phyloP scores from a whole-genome alignment of 30 jellyfish, hydroid and myxozoan species.

The Aurelia coerulea region DNA sequence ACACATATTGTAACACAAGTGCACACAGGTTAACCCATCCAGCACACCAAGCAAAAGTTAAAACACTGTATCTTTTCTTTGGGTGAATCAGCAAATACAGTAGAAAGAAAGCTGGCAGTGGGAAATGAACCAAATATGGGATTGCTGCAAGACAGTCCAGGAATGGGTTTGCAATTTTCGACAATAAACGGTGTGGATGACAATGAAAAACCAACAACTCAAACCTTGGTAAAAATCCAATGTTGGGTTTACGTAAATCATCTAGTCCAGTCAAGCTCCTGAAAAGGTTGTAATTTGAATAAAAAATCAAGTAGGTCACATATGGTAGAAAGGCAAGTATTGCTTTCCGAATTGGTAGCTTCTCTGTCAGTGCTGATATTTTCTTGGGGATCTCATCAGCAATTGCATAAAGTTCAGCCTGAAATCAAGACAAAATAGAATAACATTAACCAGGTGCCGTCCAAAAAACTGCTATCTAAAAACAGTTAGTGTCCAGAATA shows the following conservation, averaged over 20 bases:
- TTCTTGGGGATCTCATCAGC: slow-evolving; percentile 70
- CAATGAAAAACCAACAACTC: slow-evolving; percentile 90
- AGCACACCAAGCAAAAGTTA: slow-evolving; percentile 97
- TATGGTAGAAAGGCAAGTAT: slow-evolving; percentile 82
- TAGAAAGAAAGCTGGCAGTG: slow-evolving; percentile 91
- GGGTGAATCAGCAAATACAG: slow-evolving; percentile 73
- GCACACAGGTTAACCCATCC: slow-evolving; percentile 96
- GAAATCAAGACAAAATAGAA: slow-evolving; percentile 6
- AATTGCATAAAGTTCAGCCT: slow-evolving; percentile 86
- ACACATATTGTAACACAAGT: slow-evolving; percentile 73
- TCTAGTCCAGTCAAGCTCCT: slow-evolving; percentile 90
- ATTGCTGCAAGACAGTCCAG: slow-evolving; percentile 95
- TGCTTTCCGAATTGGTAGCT: slow-evolving; percentile 74
- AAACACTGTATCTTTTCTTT: slow-evolving; percentile 59
- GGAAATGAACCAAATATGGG: slow-evolving; percentile 93
- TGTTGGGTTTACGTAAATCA: slow-evolving; percentile 81
- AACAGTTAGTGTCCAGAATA: neutral
- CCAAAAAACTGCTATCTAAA: neutral
- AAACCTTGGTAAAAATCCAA: slow-evolving; percentile 93
- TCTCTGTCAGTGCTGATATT: slow-evolving; percentile 37
- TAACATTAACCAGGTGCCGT: neutral
- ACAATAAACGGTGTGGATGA: slow-evolving; percentile 90
- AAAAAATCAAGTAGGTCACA: slow-evolving; percentile 64
- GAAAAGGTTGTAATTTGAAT: slow-evolving; percentile 71
- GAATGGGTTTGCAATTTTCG: slow-evolving; percentile 88